Base-by-base conservation (phyloP, 2,888 invertebrate species). In the Gymnoscelis rufifasciata region DNA sequence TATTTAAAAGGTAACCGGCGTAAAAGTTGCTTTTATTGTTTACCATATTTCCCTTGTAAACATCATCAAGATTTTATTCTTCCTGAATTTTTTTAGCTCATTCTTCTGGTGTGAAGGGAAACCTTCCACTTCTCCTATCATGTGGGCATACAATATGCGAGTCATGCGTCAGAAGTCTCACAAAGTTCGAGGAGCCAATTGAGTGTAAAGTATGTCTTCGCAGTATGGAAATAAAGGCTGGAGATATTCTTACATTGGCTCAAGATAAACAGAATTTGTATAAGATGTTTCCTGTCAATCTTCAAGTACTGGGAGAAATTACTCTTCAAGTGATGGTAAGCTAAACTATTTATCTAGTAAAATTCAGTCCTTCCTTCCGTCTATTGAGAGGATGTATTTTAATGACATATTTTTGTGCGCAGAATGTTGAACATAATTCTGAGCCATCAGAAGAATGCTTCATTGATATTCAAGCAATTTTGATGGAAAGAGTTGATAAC, bases 71-170 rank as follows among this genome's bases (percentile, higher is more conserved):
- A 33, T 1, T 6, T 30, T 10, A 29, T 10, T 19, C 3, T 15
- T 11, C 7, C 4, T n/a, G 7, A 7, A 8, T 39, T 12, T 31
- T 63, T 62, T 38, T 60, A 80, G 78, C 58, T 12, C 31, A 60
- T 3, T 47, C 70, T 38, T 57, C 67, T 1, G 58, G 67, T 19
- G 28, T 57, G 24, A 72, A 73, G 57, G 57, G 58, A 3, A 83
- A 82, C 47, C 57, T 84, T 27, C 94, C 94, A 0, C 74, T 93
- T 14, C 74, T 93, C 28, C 69, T 94, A 47, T 62, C 83, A 50
- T 94, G 94, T 64, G 91, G 91, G 0, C 94, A 94, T 69, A 84
- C 91, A 1, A 83, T 91, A 60, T 94, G 94, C 60, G 91, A 92
- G 56, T 88, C 79, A 38, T 94, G 94, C 66, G 67, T 91, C 8